Evolutionary conservation across 1,140 invertebrate species (phyloP).

Genomic region (Doryteuthis pealeii): DNA sequence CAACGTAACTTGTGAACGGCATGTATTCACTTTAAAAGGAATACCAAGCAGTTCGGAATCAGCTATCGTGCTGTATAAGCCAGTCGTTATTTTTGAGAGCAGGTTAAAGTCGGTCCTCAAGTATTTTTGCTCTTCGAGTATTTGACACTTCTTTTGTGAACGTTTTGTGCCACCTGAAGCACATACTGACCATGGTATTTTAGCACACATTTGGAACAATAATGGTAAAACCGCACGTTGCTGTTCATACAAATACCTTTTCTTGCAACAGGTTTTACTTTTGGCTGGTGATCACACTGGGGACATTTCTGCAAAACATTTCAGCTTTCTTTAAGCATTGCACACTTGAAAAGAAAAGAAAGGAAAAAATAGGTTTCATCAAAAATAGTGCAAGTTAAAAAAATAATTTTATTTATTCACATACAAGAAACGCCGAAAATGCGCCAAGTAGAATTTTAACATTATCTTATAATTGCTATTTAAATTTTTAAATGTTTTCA

Average conservation of each 20-base stretch:
- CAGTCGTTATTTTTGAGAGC: too few species aligned
- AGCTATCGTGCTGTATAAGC: too few species aligned
- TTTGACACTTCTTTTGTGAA: conserved; percentile 33
- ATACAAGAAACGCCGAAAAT: too few species aligned
- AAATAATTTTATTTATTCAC: too few species aligned
- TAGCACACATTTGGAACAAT: conserved; percentile 40
- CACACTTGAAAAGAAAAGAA: conserved; percentile 55
- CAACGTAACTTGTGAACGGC: too few species aligned
- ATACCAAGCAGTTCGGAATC: too few species aligned
- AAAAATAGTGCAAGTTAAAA: too few species aligned
- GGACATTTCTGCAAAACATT: conserved; percentile 58
- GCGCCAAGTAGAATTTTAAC: too few species aligned
- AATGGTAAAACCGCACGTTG: conserved; percentile 41
- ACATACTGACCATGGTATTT: conserved; percentile 41
- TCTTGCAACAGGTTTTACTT: conserved; percentile 33
- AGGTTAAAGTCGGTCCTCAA: conserved; percentile 36
- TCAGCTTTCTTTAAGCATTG: conserved; percentile 53
- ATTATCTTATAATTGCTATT: too few species aligned
- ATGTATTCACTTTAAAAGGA: too few species aligned
- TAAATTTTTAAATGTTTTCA: too few species aligned
- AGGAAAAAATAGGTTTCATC: not conserved
- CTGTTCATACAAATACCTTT: conserved; percentile 33
- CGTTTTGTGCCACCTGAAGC: conserved; percentile 29
- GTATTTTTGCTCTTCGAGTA: conserved; percentile 44
- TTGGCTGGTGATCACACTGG: conserved; percentile 49